A percentile compares a stretch with the other conserved stretches of the same genome.
Conservation (phyloP, 2,888 invertebrate species). For the Lymantria dispar region DNA sequence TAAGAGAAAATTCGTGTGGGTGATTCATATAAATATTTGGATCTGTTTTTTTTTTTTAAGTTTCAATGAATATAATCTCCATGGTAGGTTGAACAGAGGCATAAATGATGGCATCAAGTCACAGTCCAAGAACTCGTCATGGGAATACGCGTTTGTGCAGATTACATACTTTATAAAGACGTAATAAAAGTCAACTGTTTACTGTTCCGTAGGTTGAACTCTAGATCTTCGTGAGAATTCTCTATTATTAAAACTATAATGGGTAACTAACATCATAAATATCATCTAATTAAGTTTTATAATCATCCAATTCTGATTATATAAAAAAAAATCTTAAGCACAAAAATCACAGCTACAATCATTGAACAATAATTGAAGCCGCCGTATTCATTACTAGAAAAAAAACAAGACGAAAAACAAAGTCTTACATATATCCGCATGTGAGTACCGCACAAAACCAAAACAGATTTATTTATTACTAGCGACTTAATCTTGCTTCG, state of each 20-base stretch:
- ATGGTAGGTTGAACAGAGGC: constrained; percentile 43
- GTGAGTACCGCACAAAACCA: too few species aligned
- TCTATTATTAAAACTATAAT: neutral
- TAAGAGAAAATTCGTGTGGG: too few species aligned
- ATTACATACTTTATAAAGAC: constrained; percentile 52
- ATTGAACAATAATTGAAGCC: constrained; percentile 39
- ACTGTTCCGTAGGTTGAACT: constrained; percentile 10
- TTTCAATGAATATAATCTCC: constrained; percentile 23
- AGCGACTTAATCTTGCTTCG: too few species aligned
- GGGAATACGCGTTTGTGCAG: constrained; percentile 60
- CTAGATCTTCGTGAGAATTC: constrained; percentile 17
- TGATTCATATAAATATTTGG: too few species aligned
- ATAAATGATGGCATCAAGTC: constrained; percentile 41
- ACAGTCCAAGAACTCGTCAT: constrained; percentile 70
- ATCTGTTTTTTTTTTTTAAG: too few species aligned
- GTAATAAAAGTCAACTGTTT: constrained; percentile 8
- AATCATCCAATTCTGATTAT: constrained; percentile 7
- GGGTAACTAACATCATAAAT: neutral
- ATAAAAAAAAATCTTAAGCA: neutral
- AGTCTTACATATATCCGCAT: too few species aligned
- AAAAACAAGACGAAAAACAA: constrained; percentile 26
- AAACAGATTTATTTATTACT: too few species aligned
- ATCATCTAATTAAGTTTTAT: constrained; percentile 3
- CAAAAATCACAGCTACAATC: constrained; percentile 21
- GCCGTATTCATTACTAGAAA: constrained; percentile 36